Conservation (phyloP, 2,888 invertebrate genomes). For the Nomada goodeniana region DNA sequence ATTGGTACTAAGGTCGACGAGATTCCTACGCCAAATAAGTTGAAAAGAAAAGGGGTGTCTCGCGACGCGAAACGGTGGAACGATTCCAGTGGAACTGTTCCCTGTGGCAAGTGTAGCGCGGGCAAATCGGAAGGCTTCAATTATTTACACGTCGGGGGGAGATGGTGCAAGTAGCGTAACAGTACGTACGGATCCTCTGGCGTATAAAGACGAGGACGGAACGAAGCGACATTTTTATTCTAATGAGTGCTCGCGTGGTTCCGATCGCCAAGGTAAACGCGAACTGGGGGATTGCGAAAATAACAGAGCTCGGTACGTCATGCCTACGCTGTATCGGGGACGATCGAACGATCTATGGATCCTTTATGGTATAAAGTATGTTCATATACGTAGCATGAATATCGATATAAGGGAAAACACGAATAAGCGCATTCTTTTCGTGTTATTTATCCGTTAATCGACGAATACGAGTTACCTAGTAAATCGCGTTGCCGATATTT, state of each 20-base stretch:
- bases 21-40: conserved; percentile 37
- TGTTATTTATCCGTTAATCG: too few species aligned
- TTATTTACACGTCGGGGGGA: conserved; percentile 40
- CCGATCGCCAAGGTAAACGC: conserved; percentile 61
- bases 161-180: conserved; percentile 70
- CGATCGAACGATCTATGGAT: background rate
- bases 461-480: too few species aligned
- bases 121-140: conserved; percentile 27
- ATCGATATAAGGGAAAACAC: too few species aligned
- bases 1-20: conserved; percentile 33
- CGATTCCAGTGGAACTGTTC: too few species aligned
- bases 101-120: too few species aligned
- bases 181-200: conserved; percentile 60
- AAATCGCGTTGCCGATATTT: too few species aligned
- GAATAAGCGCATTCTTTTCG: too few species aligned
- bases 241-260: conserved; percentile 41
- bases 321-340: conserved; percentile 21
- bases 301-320: conserved; percentile 62
- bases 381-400: too few species aligned
- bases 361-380: too few species aligned
- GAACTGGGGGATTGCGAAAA: conserved; percentile 55
- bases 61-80: conserved; percentile 28
- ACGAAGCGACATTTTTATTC: conserved; percentile 58
- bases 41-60: conserved; percentile 18
- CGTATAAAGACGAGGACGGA: conserved; percentile 23